Evolutionary conservation across 2,797 vertebrate species (phyloP), one percentile per base, ranked within the genome.

Genomic region (Onychomys torridus): DNA sequence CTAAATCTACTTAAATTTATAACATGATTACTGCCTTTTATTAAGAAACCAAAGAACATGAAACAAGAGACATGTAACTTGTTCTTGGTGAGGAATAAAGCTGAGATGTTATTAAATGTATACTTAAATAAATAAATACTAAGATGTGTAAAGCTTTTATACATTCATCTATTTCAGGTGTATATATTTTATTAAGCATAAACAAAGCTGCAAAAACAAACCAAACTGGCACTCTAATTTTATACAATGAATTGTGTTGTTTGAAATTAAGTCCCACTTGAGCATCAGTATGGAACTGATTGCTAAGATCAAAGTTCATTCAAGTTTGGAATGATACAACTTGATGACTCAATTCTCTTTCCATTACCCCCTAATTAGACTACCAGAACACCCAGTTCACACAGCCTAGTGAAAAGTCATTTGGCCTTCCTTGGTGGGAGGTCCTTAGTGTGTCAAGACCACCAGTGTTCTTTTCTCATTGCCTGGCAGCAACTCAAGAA

Each of bases 201-300:
- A 96, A 63, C 83, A 96, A 94, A 94, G 1, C 61, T 79, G 25
- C 29, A 78, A 78, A 96, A 95, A 46, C 63, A 97, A 93, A 19
- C 9, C 40, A 93, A 84, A 55, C 17, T 82, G 63, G 84, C 34
- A 90, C 32, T 55, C 57, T 65, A 81, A 55, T 85, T 83, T 86
- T 63, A 63, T 49, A 81, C 10, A 29, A 8, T 25, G 75, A 78
- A 89, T 34, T 12, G 11, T 93, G 12, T 6, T 67, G 43, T 49
- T 79, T 93, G 40, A 94, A 96, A 81, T 73, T 76, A 69, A 91
- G 52, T 73, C 34, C 27, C 85, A 12, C 17, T 81, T 79, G 40
- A 84, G 65, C 43, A 75, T 75, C 73, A 82, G 27, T 43, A 40
- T 32, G 67, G 43, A 95, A 77, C 46, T 49, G n/a, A 93, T 32